Evolutionary conservation across 2,888 invertebrate genomes (phyloP), one percentile per base, ranked within the genome.

Genomic region (Onchidella celtica): DNA sequence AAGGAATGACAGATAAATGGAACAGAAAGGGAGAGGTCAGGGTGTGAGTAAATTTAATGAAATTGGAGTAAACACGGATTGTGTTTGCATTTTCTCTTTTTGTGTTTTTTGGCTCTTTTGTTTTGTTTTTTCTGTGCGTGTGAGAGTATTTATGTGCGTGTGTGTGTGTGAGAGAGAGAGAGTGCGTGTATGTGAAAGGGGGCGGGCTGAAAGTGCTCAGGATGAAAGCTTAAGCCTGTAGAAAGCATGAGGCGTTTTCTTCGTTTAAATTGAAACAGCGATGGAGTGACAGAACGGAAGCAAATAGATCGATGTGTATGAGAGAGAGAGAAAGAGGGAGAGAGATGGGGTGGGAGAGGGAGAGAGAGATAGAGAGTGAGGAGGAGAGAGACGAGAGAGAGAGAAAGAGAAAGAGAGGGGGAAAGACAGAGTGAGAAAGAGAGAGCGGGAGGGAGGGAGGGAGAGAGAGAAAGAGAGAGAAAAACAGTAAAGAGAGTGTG

Each of bases 391-490:
- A 47, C 17, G 32, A 32, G 24, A n/a, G 73, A 32, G 29, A 14
- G 21, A 32, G 55, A 47, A 47, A 47, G 17, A 47, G 47, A 47
- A 47, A 47, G 47, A 47, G 47, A 47, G 47, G 17, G 47, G 17
- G n/a, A n/a, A 17, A 47, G 47, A 47, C 9, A 47, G 47, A 47
- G 47, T 11, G 47, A 47, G 47, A 47, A 17, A 47, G 47, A 47
- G 47, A 47, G 38, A 61, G 61, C 57, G 38, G 32, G 61, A 74
- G 61, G 61, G 61, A 61, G 38, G 61, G 36, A 61, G 61, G 29
- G 32, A 74, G 74, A 61, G 21, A 36, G 38, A 61, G 36, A 74
- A 38, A 61, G 38, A 74, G 74, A 74, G 38, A 61, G 38, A 74
- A 24, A 74, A 34, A 27, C 47, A 11, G 59, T 14, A 14, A 27